Evolutionary conservation across 2,888 invertebrate species (phyloP).

Genomic region (Lottia scabra): DNA sequence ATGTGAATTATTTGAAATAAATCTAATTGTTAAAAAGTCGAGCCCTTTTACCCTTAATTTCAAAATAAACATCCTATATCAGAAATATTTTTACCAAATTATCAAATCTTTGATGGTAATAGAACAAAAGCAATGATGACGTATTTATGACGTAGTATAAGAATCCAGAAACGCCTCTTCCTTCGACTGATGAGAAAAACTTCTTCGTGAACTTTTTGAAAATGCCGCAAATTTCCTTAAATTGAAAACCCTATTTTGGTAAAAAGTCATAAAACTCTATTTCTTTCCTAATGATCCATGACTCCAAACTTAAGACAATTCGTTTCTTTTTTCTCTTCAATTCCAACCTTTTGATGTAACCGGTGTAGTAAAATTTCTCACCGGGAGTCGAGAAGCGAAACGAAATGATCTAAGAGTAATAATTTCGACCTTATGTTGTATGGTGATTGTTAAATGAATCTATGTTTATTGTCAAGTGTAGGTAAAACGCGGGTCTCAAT

Average conservation of each 20-base stretch:
- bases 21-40: too few species aligned
- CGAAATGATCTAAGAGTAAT: background rate
- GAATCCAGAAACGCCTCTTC: background rate
- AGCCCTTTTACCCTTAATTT: too few species aligned
- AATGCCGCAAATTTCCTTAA: background rate
- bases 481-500: background rate
- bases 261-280: background rate
- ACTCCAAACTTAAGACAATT: background rate
- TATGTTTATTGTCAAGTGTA: background rate
- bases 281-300: background rate
- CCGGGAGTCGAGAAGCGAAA: background rate
- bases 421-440: background rate
- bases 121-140: background rate
- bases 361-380: background rate
- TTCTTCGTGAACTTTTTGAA: background rate
- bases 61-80: too few species aligned
- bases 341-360: background rate
- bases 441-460: background rate
- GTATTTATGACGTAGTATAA: background rate
- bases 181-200: background rate
- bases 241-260: background rate
- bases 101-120: too few species aligned
- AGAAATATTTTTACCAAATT: too few species aligned
- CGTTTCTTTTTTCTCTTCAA: background rate
- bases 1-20: too few species aligned